Evolutionary conservation across 2,113 vertebrate species (phyloP).

Genomic region (Zosterops borbonicus): DNA sequence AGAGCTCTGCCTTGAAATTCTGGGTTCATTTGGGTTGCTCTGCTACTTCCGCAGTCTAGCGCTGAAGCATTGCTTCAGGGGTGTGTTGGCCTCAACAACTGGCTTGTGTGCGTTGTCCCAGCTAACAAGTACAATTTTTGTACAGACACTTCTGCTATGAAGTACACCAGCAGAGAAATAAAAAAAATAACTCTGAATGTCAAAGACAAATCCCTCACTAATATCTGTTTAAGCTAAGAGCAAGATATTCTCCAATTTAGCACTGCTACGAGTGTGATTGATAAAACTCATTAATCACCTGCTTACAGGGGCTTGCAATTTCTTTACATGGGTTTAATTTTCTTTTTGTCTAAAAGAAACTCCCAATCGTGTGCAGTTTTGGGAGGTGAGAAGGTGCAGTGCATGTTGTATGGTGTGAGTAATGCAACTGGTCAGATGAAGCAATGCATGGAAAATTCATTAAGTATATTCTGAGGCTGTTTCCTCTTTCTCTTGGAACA

Average conservation of each 20-base stretch:
- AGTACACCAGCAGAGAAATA: not conserved
- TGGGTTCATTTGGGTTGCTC: slow-evolving; percentile 30
- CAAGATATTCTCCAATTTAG: not conserved
- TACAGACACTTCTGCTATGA: not conserved
- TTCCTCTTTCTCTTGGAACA: slow-evolving; percentile 21
- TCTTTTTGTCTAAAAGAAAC: not conserved
- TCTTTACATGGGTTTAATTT: not conserved
- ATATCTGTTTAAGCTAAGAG: not conserved
- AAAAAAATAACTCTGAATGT: not conserved
- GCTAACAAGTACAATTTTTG: not conserved
- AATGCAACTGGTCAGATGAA: not conserved
- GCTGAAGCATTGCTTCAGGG: not conserved
- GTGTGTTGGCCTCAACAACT: not conserved
- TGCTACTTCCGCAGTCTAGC: not conserved
- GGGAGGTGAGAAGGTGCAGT: not conserved
- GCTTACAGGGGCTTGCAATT: not conserved
- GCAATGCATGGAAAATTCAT: not conserved
- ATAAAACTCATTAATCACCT: not conserved
- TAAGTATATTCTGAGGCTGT: not conserved
- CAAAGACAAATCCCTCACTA: not conserved
- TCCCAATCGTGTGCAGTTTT: not conserved
- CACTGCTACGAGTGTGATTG: not conserved
- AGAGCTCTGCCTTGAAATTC: slow-evolving; percentile 42
- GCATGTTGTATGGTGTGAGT: not conserved
- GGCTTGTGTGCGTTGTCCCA: not conserved